Evolutionary conservation across 2,888 invertebrate species (phyloP).

Genomic region (Seira ritae): DNA sequence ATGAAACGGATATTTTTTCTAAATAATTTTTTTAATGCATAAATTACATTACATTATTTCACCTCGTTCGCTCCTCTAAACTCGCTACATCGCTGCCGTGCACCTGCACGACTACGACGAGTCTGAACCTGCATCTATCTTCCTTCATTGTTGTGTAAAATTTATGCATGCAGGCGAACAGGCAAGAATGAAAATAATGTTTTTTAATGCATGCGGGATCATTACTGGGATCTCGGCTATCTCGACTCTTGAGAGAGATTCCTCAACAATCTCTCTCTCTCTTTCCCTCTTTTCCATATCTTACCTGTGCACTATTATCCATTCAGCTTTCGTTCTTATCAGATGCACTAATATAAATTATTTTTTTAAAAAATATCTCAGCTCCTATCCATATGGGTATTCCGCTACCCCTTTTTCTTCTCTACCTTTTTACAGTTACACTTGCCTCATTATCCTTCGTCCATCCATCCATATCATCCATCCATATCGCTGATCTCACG

Average conservation of each 20-base stretch:
- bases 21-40: too few relatives aligned
- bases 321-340: background rate
- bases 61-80: background rate
- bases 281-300: slow-evolving; percentile 9
- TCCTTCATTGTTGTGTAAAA: background rate
- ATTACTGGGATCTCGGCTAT: slow-evolving; percentile 44
- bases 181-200: slow-evolving; percentile 8
- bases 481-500: slow-evolving; percentile 5
- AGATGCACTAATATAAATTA: slow-evolving; percentile 3
- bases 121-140: slow-evolving; percentile 6
- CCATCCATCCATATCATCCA: too few relatives aligned
- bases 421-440: slow-evolving; percentile 23
- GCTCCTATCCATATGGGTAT: background rate
- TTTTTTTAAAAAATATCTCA: slow-evolving; percentile 20
- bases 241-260: too few relatives aligned
- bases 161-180: slow-evolving; percentile 9
- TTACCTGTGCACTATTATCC: background rate
- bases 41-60: background rate
- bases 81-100: too few relatives aligned
- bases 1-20: too few relatives aligned
- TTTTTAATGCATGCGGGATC: slow-evolving; percentile 31
- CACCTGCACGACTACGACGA: slow-evolving; percentile 24
- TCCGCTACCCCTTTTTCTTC: slow-evolving; percentile 18
- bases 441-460: too few relatives aligned
- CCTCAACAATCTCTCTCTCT: slow-evolving; percentile 25